These are phyloP conservation scores for Gavia stellata DNA, from an alignment of 2,113 vertebrate genomes.

Conservation along the genomic window DNA sequence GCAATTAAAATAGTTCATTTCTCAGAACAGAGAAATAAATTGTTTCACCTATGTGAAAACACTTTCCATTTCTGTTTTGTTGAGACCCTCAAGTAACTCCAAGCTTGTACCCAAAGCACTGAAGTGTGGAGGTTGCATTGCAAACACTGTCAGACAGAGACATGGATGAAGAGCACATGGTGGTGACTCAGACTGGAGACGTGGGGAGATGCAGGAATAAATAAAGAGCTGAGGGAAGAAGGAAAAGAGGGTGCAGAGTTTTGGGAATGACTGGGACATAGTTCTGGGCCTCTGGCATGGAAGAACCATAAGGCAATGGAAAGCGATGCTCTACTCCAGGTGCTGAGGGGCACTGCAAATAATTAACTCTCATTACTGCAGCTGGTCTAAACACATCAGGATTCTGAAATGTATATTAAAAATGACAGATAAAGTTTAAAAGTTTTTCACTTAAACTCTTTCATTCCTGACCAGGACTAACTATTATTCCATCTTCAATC, in stretches of 20 bases:
- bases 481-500: background rate
- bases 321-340: background rate
- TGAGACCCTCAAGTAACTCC: background rate
- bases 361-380: background rate
- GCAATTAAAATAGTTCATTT: background rate
- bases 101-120: background rate
- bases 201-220: background rate
- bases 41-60: background rate
- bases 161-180: background rate
- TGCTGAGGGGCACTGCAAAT: background rate
- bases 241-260: background rate
- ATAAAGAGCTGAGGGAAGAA: background rate
- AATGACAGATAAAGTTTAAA: background rate
- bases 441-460: background rate
- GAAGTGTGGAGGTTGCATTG: background rate
- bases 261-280: background rate
- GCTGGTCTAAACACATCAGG: background rate
- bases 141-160: background rate
- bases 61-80: background rate
- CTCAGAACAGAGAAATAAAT: background rate
- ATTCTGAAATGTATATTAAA: background rate
- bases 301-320: background rate
- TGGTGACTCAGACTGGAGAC: background rate
- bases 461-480: background rate
- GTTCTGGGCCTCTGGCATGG: background rate